Conservation (phyloP, 2,888 invertebrate genomes). For the Sminthurinus aureus region DNA sequence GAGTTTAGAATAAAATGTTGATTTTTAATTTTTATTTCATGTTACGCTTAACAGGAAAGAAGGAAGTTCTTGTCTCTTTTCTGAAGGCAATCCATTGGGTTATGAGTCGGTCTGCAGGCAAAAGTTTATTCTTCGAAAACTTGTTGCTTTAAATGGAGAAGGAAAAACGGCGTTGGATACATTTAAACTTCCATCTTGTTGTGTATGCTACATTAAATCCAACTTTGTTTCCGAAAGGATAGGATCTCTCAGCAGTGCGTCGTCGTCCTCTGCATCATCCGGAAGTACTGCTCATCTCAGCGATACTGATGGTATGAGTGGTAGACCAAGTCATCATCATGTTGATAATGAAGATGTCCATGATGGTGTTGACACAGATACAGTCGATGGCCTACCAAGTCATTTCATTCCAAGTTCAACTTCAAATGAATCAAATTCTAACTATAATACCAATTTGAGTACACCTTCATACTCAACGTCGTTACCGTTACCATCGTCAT, state of each 20-base stretch:
- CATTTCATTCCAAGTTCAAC: not conserved
- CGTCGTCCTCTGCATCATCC: not conserved
- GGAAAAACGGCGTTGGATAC: conserved; percentile 60
- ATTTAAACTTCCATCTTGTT: conserved; percentile 74
- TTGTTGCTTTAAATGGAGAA: conserved; percentile 66
- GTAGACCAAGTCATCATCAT: not conserved
- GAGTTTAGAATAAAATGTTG: not conserved
- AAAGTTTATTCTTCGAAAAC: conserved; percentile 68
- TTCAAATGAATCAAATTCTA: not conserved
- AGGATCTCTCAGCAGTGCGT: conserved; percentile 23
- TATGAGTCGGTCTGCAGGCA: conserved; percentile 69
- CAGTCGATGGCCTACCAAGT: not conserved
- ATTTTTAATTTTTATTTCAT: not conserved
- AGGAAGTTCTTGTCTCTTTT: conserved; percentile 66
- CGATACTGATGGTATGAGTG: not conserved
- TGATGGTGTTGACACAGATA: not conserved
- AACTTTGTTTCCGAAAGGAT: conserved; percentile 57
- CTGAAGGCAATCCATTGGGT: conserved; percentile 65
- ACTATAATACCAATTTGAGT: not conserved
- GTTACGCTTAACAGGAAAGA: conserved; percentile 62
- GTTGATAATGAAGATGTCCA: conserved; percentile 1
- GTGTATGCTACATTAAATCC: conserved; percentile 70
- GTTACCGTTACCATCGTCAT: too few relatives aligned
- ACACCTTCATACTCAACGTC: too few relatives aligned
- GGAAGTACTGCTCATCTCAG: not conserved